phyloP scores from a whole-genome alignment of 2,797 vertebrate species.

The Lemur catta region DNA sequence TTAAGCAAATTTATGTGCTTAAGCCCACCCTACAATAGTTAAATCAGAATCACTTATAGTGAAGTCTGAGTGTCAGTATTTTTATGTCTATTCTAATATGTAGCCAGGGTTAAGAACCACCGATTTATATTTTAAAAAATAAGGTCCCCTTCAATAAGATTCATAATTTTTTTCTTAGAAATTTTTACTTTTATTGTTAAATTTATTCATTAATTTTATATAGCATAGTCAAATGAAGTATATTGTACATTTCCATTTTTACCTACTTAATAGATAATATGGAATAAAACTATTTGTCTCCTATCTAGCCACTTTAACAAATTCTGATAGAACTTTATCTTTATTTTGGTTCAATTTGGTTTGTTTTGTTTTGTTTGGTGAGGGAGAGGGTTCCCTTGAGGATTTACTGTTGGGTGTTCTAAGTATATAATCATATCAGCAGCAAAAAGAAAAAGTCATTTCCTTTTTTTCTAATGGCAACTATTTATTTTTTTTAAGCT shows the following conservation, averaged over 20 bases:
- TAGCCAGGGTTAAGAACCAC: not conserved
- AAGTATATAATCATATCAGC: not conserved
- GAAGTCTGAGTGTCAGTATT: not conserved
- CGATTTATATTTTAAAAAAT: not conserved
- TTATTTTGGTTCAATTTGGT: not conserved
- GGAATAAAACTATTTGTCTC: not conserved
- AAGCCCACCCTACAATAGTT: not conserved
- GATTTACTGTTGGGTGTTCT: not conserved
- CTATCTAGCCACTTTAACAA: not conserved
- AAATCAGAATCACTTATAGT: not conserved
- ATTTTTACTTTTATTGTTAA: not conserved
- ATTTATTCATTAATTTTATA: not conserved
- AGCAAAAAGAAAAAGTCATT: not conserved
- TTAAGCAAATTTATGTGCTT: not conserved
- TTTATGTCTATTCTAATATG: not conserved
- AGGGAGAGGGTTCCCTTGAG: not conserved
- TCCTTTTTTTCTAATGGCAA: not conserved
- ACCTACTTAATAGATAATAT: not conserved
- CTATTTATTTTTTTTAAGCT: not conserved
- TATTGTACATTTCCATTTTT: not conserved
- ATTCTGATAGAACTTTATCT: not conserved
- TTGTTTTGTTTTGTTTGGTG: not conserved
- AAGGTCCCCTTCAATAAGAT: not conserved
- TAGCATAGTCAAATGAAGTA: not conserved
- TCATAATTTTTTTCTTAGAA: not conserved